These are phyloP conservation scores for Celastrina argiolus DNA, from an alignment of 2,888 invertebrate species.

Conservation along the genomic window DNA sequence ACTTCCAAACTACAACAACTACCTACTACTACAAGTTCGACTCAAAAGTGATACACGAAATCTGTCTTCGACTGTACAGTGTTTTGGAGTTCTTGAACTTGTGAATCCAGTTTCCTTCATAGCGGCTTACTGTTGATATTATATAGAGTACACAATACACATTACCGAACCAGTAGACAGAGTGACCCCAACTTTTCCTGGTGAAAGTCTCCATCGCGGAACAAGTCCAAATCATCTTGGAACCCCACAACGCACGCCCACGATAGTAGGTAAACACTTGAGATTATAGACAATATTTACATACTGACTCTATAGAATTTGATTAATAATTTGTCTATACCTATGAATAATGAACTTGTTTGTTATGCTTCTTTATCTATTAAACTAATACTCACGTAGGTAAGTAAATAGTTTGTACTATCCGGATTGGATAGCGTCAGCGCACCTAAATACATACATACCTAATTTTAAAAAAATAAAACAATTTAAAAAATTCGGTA, in stretches of 20 bases:
- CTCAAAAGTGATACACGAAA: too few species aligned
- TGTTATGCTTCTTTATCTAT: background rate
- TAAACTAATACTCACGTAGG: background rate
- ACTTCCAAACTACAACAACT: too few species aligned
- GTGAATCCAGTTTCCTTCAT: background rate
- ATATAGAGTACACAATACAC: background rate
- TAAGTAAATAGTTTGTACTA: background rate
- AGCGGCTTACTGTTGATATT: background rate
- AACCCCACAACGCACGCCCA: background rate
- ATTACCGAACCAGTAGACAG: background rate
- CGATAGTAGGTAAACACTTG: background rate
- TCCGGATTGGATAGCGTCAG: background rate
- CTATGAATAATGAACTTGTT: background rate
- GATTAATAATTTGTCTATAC: background rate
- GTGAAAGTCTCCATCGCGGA: slow-evolving; percentile 8
- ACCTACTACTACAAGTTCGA: too few species aligned
- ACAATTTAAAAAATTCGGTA: too few species aligned
- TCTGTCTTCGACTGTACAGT: too few species aligned
- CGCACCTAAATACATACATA: too few species aligned
- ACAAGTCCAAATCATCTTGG: slow-evolving; percentile 1
- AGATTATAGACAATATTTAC: background rate
- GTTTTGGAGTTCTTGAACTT: too few species aligned
- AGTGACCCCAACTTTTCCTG: slow-evolving; percentile 15
- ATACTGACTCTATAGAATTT: background rate
- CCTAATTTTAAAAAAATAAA: too few species aligned